Conservation (phyloP, 2,888 invertebrate species). For the Ferdinandea cuprea region DNA sequence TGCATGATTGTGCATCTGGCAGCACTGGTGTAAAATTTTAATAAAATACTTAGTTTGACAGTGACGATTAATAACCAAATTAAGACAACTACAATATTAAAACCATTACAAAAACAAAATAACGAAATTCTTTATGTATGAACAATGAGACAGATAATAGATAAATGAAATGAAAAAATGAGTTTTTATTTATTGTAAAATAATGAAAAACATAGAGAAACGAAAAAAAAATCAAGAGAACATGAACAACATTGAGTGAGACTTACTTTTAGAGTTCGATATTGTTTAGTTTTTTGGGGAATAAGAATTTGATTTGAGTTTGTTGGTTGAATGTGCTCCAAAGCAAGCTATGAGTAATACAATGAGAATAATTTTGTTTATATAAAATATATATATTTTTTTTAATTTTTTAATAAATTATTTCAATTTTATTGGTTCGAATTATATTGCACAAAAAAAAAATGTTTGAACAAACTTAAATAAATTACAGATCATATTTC, state of each 20-base stretch:
- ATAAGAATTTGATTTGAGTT: constrained; percentile 59
- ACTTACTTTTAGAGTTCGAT: constrained; percentile 74
- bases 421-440: constrained; percentile 20
- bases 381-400: constrained; percentile 65
- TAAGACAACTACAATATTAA: constrained; percentile 24
- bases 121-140: constrained; percentile 15
- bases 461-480: constrained; percentile 11
- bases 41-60: constrained; percentile 30
- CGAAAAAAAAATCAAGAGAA: constrained; percentile 41
- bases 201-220: background rate
- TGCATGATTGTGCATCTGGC: constrained; percentile 20
- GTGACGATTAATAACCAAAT: constrained; percentile 7
- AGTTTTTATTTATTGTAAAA: background rate
- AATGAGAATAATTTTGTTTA: constrained; percentile 77
- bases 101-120: background rate
- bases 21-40: constrained; percentile 33
- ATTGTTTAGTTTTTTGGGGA: constrained; percentile 62
- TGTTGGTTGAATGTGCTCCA: constrained; percentile 82
- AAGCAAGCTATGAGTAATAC: constrained; percentile 83
- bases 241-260: constrained; percentile 64
- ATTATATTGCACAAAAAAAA: constrained; percentile 17
- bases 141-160: constrained; percentile 36
- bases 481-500: background rate
- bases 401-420: constrained; percentile 76
- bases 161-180: constrained; percentile 15